phyloP scores from a whole-genome alignment of 2,113 vertebrate genomes.

The Eolophus roseicapilla region DNA sequence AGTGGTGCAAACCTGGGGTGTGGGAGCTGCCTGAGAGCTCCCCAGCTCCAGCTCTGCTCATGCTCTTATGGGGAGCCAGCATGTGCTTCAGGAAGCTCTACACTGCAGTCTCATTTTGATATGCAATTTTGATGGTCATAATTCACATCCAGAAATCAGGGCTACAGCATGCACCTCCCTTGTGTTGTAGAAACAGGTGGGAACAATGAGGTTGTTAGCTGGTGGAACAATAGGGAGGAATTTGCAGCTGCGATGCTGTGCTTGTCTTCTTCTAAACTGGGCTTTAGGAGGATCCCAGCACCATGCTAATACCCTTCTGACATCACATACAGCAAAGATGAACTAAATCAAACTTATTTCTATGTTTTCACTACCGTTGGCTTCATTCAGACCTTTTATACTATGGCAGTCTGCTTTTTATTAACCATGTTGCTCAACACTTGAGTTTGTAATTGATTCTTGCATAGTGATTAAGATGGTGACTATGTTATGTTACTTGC shows the following conservation, averaged over 20 bases:
- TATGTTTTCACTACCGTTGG: neutral
- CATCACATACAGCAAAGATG: neutral
- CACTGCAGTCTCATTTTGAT: fast-evolving
- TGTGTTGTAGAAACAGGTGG: fast-evolving
- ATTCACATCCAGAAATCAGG: neutral
- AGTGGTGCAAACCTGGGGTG: neutral
- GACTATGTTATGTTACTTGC: neutral
- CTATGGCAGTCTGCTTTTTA: neutral
- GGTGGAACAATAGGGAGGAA: neutral
- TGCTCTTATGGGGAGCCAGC: neutral
- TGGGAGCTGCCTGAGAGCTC: neutral
- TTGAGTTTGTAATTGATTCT: neutral
- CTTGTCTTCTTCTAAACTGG: neutral
- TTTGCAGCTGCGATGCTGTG: neutral
- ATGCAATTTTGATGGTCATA: neutral
- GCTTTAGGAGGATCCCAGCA: neutral
- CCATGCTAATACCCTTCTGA: neutral
- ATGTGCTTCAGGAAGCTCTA: neutral
- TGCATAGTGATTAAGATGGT: neutral
- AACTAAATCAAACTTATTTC: neutral
- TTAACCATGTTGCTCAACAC: neutral
- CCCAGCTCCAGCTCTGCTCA: fast-evolving
- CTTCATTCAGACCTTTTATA: neutral
- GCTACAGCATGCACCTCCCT: neutral
- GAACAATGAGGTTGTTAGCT: neutral